Conservation (phyloP, 2,113 vertebrate genomes). For the pig (Sus scrofa) region DNA sequence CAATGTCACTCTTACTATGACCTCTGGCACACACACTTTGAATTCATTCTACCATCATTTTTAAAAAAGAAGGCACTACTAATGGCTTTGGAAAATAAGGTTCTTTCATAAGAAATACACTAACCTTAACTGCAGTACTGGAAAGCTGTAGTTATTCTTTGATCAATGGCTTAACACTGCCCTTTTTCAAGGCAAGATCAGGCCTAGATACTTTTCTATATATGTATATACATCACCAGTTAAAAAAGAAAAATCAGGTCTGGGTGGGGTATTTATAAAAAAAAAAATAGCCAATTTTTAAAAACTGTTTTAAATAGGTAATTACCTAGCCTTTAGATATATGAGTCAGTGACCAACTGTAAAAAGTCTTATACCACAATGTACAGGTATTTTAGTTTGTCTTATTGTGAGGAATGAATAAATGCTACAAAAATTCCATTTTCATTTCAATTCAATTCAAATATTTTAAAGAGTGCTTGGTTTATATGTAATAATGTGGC, state of each 20-base stretch:
- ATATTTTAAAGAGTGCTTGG: constrained; percentile 51
- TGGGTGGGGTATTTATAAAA: neutral
- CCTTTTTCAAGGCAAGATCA: constrained; percentile 20
- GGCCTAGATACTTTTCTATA: neutral
- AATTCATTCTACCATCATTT: neutral
- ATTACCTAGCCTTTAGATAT: neutral
- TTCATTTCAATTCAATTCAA: constrained; percentile 58
- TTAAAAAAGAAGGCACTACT: neutral
- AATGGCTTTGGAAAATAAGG: constrained; percentile 66
- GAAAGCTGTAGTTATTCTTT: constrained; percentile 68
- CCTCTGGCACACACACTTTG: constrained; percentile 16
- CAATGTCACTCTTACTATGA: constrained; percentile 36
- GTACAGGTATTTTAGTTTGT: neutral
- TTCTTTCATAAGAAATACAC: constrained; percentile 53
- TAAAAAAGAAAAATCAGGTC: constrained; percentile 22
- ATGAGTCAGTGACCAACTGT: neutral
- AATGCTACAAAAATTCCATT: constrained; percentile 10
- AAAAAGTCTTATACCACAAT: constrained; percentile 35
- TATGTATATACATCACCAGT: neutral
- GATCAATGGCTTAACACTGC: constrained; percentile 4
- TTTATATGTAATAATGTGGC: constrained; percentile 32
- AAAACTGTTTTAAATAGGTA: constrained; percentile 48
- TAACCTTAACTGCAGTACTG: constrained; percentile 26
- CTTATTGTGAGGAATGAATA: neutral
- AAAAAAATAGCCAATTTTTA: neutral